A percentile compares a stretch with the other conserved stretches of the same genome.
phyloP scores from a whole-genome alignment of 2,888 invertebrate species.

The Tribolium freemani region DNA sequence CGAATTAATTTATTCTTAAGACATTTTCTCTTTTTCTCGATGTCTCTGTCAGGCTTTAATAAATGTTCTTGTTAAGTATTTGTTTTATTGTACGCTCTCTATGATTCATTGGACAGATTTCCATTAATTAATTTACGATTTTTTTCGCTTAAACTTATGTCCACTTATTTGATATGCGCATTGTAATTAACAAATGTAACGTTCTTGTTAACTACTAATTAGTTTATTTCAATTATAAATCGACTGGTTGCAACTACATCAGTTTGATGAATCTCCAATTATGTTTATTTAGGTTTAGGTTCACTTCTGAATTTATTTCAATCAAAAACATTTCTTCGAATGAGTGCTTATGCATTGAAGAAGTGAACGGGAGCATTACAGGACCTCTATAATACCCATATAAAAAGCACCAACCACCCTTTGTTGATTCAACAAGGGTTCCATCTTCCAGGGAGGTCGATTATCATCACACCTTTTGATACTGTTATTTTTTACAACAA shows the following conservation, averaged over 20 bases:
- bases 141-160: conserved; percentile 29
- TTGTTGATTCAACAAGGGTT: conserved; percentile 60
- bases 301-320: conserved; percentile 22
- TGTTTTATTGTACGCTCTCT: conserved; percentile 31
- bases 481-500: conserved; percentile 50
- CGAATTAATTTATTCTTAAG: conserved; percentile 47
- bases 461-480: conserved; percentile 64
- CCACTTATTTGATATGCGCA: conserved; percentile 33
- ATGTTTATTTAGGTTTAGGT: conserved; percentile 41
- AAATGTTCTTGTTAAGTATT: conserved; percentile 29
- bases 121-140: conserved; percentile 40
- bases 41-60: conserved; percentile 30
- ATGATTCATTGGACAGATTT: conserved; percentile 41
- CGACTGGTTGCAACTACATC: conserved; percentile 35
- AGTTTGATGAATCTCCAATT: conserved; percentile 13
- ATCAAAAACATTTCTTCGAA: conserved; percentile 54
- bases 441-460: conserved; percentile 61
- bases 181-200: conserved; percentile 42
- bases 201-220: conserved; percentile 38
- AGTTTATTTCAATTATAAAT: conserved; percentile 27
- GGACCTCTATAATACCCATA: conserved; percentile 48
- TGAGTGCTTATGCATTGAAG: conserved; percentile 51
- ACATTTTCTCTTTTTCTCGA: conserved; percentile 27
- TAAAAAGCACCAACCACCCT: conserved; percentile 55
- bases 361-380: conserved; percentile 48